Evolutionary conservation across 2,888 invertebrate genomes (phyloP), one percentile per base, ranked within the genome.

Genomic region (Stenurella melanura): DNA sequence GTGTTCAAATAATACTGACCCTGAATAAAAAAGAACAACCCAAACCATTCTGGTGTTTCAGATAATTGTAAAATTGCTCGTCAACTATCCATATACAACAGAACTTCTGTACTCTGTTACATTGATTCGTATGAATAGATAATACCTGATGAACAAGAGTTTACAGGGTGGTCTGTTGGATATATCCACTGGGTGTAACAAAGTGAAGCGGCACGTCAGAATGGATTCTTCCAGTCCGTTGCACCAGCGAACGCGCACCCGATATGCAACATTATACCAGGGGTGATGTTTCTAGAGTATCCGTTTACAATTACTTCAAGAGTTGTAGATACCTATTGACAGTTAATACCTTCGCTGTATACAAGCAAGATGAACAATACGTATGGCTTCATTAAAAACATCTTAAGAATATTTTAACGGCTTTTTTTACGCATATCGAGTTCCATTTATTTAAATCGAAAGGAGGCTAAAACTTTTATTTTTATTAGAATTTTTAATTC

Each of bases 251-350:
- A 67, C 67, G 79, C 74, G 60, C 75, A 79, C 76, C 79, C 80
- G 82, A 83, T 82, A 83, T 81, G 83, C 82, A 83, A 83, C 80
- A 67, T 79, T 81, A 83, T 82, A 82, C 81, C 67, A 74, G 72
- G 79, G 81, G 77, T 78, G 80, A 76, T 78, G 80, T 81, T 83
- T 77, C 81, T 21, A 17, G 10, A 19, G 60, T 58, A 56, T 70
- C 56, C 60, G 70, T 60, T 70, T 70, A 70, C 69, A 58, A 38
- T 57, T 17, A 38, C 34, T 69, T 57, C 56, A 50, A 69, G 64
- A 38, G 64, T 64, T 64, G 64, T 38, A 38, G 70, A 70, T 70
- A 60, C 60, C 70, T 60, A 70, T 38, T 60, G 70, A 70, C 60
- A 70, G 70, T 60, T 70, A 60, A 19, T 69, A 60, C 69, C 70